Evolutionary conservation across 2,113 vertebrate genomes (phyloP), one percentile per base, ranked within the genome.

Genomic region (Rafetus swinhoei): DNA sequence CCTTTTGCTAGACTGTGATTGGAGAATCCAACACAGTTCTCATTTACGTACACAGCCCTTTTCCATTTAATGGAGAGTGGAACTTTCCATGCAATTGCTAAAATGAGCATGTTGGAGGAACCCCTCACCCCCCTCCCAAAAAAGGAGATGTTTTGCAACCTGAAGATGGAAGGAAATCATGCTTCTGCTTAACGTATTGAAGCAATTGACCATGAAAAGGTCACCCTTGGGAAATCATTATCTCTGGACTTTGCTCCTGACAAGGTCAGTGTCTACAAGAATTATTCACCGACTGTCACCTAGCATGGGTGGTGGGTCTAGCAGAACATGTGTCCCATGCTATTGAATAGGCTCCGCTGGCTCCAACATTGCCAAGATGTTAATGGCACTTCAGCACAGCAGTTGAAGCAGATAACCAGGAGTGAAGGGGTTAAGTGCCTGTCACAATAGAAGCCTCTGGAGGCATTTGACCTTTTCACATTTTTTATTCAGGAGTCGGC

Each of bases 381-480:
- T 45, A 45, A 45, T 45, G 45, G 45, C 45, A 45, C 45, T 45
- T 86, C 53, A 85, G 94, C 91, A 92, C 85, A 94, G 94, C 97
- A 97, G 97, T 93, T 96, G 94, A 97, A 95, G 95, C 96, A 96
- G 97, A 97, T 97, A 97, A 97, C 93, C 94, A 95, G 96, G 93
- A 96, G 95, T 88, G 95, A 97, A 95, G 93, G 96, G 96, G 97
- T 97, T 97, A 97, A 97, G 96, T 97, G 97, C 96, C 93, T 96
- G 95, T 96, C 97, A 97, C 97, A 97, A 97, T 97, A 96, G 95
- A 97, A 97, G 88, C 91, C 97, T 97, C 94, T 96, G 95, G 96
- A 95, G 95, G 94, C 96, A 94, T 96, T 97, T 97, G 97, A 97
- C 96, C 95, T 97, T 96, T 97, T 94, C 96, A 97, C 95, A 95